Percentiles rank a stretch among this genome's conserved stretches.
These are phyloP conservation scores for Microcebus tavaratra DNA, from an alignment of 2,113 vertebrate species.

Conservation along the genomic window DNA sequence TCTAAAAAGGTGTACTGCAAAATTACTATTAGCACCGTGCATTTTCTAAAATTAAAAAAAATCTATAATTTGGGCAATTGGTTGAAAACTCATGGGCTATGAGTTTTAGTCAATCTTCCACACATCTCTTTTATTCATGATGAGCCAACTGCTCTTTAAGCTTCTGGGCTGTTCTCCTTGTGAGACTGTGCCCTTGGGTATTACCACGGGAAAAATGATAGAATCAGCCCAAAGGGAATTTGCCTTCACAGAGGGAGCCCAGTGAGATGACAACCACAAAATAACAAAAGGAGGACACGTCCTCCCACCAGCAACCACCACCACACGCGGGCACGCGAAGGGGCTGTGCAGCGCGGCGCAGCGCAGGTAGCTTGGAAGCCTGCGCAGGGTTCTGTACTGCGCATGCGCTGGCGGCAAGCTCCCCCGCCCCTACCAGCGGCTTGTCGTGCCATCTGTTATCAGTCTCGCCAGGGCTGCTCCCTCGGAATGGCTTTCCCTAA, in stretches of 20 bases:
- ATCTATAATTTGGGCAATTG: constrained; percentile 34
- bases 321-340: neutral
- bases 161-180: constrained; percentile 1
- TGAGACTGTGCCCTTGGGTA: constrained; percentile 16
- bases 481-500: constrained; percentile 83
- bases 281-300: neutral
- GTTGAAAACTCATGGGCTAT: constrained; percentile 51
- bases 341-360: neutral
- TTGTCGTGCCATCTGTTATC: constrained; percentile 86
- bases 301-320: neutral
- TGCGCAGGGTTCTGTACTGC: neutral
- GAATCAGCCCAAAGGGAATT: constrained; percentile 15
- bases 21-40: constrained; percentile 1
- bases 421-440: constrained; percentile 79
- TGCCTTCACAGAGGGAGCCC: neutral
- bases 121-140: constrained; percentile 29
- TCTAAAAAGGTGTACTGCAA: constrained; percentile 34
- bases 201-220: constrained; percentile 47
- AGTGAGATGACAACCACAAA: neutral
- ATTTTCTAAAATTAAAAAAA: constrained; percentile 27
- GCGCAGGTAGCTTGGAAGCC: neutral
- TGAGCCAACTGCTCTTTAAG: constrained; percentile 7
- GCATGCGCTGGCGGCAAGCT: constrained; percentile 32
- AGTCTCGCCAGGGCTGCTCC: constrained; percentile 78
- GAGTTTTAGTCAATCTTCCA: constrained; percentile 1